Base-by-base conservation (phyloP, 1,140 invertebrate genomes). In the Lepeophtheirus salmonis region DNA sequence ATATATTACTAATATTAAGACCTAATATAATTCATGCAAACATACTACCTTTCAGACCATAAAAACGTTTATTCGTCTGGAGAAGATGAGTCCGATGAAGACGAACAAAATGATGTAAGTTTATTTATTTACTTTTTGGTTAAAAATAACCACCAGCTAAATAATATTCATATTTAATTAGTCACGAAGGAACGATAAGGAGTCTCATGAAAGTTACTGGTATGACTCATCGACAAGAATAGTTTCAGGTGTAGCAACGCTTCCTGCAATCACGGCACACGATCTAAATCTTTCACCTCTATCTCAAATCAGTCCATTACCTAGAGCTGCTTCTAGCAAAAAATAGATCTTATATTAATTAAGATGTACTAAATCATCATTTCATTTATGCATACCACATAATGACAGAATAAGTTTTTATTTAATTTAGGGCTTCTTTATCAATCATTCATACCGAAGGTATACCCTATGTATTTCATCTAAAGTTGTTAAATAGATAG, bases 41-140 rank as follows among this genome's bases (percentile, higher is more conserved):
- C n/a, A n/a, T n/a, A n/a, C n/a, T n/a, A n/a, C n/a, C n/a, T 50
- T 59, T 59, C 41, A 59, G 57, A 59, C 20, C 16, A 16, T 22
- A 59, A 59, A 41, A 6, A 16, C 14, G 17, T 17, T 18, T 26
- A 61, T 55, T 61, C 59, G n/a, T 61, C 59, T 52, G 51, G 59
- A n/a, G 59, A 61, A 56, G 59, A 61, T 13, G 59, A 61, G 23
- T 61, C 59, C 2, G 59, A 61, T 55, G 59, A 61, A 17, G 59
- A 61, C 2, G 59, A 26, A 16, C 21, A 13, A 24, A 25, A 57
- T 57, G 23, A 41, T 41, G 30, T 41, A 41, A 41, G 30, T 41
- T 10, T 41, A n/a, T n/a, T n/a, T n/a, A n/a, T n/a, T n/a, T n/a
- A n/a, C n/a, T n/a, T n/a, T n/a, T n/a, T n/a, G n/a, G n/a, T n/a